Evolutionary conservation across 2,113 vertebrate species (phyloP).

Genomic region (Nansenia antarctica): DNA sequence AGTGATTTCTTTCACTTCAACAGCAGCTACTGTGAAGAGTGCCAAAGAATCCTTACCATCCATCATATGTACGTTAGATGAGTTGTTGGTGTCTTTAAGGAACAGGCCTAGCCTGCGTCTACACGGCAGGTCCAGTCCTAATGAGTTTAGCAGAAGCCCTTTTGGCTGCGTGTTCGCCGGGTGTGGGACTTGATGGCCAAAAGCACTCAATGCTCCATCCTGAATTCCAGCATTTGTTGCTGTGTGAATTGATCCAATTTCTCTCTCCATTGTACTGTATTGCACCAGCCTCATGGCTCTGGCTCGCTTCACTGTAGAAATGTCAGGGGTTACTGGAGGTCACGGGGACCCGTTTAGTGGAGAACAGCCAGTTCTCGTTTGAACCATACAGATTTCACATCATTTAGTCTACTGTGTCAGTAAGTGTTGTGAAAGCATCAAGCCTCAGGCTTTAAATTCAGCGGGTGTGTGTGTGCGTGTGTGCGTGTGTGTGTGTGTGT

Average conservation of each 20-base stretch:
- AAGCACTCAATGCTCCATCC: slow-evolving; percentile 17
- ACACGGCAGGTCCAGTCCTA: not conserved
- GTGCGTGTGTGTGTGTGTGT: too few relatives aligned
- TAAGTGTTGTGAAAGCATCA: too few relatives aligned
- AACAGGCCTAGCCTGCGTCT: not conserved
- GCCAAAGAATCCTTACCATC: not conserved
- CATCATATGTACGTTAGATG: not conserved
- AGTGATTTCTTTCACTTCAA: too few relatives aligned
- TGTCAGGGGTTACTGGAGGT: slow-evolving; percentile 9
- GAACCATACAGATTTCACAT: not conserved
- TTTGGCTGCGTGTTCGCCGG: slow-evolving; percentile 9
- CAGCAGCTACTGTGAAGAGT: too few relatives aligned
- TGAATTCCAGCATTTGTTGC: not conserved
- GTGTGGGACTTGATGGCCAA: not conserved
- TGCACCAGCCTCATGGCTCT: slow-evolving; percentile 20
- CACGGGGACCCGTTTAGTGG: not conserved
- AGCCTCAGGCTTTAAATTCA: too few relatives aligned
- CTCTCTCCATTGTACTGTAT: not conserved
- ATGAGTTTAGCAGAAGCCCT: not conserved
- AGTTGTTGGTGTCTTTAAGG: not conserved
- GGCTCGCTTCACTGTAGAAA: slow-evolving; percentile 16
- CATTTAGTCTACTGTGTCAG: too few relatives aligned
- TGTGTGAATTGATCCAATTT: slow-evolving; percentile 6
- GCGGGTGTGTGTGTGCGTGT: too few relatives aligned
- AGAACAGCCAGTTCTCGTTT: too few relatives aligned